Evolutionary conservation across 1,140 invertebrate genomes (phyloP), one percentile per base, ranked within the genome.

Genomic region (Lucilia cuprina): DNA sequence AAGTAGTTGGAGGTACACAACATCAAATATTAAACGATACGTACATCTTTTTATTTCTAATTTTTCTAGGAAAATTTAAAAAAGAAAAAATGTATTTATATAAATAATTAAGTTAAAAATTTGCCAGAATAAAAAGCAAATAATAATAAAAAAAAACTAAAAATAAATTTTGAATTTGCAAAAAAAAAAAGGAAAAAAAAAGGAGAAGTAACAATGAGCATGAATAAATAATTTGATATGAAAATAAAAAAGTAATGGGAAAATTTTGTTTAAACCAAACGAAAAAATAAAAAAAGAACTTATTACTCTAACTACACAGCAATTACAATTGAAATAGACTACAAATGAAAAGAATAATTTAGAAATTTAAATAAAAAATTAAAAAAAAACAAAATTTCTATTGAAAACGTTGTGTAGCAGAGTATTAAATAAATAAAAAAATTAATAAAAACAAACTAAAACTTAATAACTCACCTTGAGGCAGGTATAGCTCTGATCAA

Each of bases 401-500:
- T 25, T 12, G n/a, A 10, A 74, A 74, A 78, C 50, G 9, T 34
- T 25, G 65, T 25, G 65, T 65, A 30, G 35, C 10, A 10, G 41
- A 8, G 2, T 41, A 41, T 41, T 41, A 0, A 41, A 41, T 3
- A 41, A 8, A 2, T 41, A 41, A 41, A 3, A 41, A 41, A 41
- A 41, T 8, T 41, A 2, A 41, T 41, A 41, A 41, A 7, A 41
- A 41, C 0, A 41, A 41, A 41, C 0, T 2, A 30, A 41, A 41
- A 41, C 41, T 41, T 7, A 41, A 41, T 17, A 75, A 84, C 85
- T 88, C 83, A 90, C 89, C 89, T 90, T 88, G 89, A 89, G 85
- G 88, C 87, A 80, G 89, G 89, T 87, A 90, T 90, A 19, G 89
- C 88, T 49, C 89, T 87, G 74, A 90, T 90, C 86, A 89, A 87